A percentile compares a stretch with the other conserved stretches of the same genome.
phyloP scores from a whole-genome alignment of 2,113 vertebrate species.

The Callocephalon fimbriatum region DNA sequence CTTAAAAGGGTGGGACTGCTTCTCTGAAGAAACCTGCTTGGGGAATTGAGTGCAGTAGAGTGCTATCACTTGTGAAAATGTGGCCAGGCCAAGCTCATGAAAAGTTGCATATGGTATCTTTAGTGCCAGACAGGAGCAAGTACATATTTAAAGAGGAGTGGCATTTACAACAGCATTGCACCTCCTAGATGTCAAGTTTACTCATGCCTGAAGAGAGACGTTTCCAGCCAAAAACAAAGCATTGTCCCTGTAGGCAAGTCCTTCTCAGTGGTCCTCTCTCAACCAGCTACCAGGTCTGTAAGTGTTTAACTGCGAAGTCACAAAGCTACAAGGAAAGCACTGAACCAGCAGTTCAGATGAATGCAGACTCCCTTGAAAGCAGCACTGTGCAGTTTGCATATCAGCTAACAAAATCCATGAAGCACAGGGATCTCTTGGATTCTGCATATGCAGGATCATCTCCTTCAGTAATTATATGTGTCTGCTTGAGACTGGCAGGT shows the following conservation, averaged over 20 bases:
- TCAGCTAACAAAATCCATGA: neutral
- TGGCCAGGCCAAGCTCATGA: neutral
- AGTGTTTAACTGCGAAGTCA: neutral
- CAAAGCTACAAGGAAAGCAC: neutral
- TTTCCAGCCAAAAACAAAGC: neutral
- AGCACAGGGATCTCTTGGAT: neutral
- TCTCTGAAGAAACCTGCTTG: neutral
- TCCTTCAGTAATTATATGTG: neutral
- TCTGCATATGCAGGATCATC: neutral
- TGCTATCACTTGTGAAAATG: neutral
- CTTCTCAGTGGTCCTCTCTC: neutral
- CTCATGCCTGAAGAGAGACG: neutral
- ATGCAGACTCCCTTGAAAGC: neutral
- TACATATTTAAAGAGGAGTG: neutral
- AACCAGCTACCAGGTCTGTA: neutral
- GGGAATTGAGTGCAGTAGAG: neutral
- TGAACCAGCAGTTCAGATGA: neutral
- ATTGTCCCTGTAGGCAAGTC: neutral
- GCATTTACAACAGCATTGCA: neutral
- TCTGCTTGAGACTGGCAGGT: neutral
- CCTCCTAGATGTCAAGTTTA: neutral
- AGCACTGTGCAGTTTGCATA: neutral
- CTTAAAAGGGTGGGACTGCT: neutral
- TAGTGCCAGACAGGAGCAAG: neutral
- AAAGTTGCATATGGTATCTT: neutral